Base-by-base conservation (phyloP, 2,797 vertebrate species). In the Heteromormyrus szaboi region DNA sequence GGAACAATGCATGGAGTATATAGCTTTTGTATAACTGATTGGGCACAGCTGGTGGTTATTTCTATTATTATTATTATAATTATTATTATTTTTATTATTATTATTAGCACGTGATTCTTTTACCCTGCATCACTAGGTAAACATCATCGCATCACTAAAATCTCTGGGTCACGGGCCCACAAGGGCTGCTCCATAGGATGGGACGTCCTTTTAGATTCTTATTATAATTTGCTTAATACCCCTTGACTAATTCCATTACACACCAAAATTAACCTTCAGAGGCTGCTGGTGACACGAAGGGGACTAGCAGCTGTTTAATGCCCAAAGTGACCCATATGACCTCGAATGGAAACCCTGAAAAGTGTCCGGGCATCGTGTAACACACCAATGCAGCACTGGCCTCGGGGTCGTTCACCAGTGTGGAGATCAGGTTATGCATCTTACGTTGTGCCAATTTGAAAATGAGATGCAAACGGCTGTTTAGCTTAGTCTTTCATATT, bases 201-300 rank as follows among this genome's bases (percentile, higher is more conserved):
- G 54, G 46, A 68, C 65, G 29, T 85, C 44, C 83, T 85, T 89
- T 88, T 68, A 85, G 88, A 65, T 12, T 11, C 4, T 81, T 33
- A 89, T 68, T 65, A 68, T 85, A 86, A 83, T 51, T 72, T 50
- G 25, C 56, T 68, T 89, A 89, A 85, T 68, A 53, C 59, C n/a
- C 54, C 81, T 48, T 37, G 46, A 37, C 88, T 85, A 50, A 85
- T 88, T 88, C 41, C 56, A 85, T 51, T 85, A 41, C 56, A 72
- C 54, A 65, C 8, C 59, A n/a, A 48, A 83, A 88, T 29, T 62
- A 85, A 33, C 53, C 51, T 62, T 84, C 56, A 19, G 22, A 48
- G 79, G 54, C 41, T 46, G n/a, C 85, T 25, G 48, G 83, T 25
- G 56, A 53, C 83, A 53, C 46, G 25, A 51, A 53, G 46, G 5